Conservation (phyloP, 2,888 invertebrate genomes). For the Osmoderma eremita region DNA sequence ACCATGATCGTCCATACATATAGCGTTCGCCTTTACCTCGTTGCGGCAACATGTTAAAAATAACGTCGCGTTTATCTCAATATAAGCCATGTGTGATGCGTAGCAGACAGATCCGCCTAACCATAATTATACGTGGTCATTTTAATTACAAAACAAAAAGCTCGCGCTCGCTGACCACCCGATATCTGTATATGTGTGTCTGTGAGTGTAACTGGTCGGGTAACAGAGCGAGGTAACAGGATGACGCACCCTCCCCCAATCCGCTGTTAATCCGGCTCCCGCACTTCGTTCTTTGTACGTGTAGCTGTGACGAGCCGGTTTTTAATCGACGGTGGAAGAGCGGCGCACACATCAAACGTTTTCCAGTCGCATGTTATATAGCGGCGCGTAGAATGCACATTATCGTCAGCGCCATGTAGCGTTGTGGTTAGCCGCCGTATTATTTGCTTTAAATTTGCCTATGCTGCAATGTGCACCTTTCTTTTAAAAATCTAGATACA, state of each 20-base stretch:
- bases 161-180: constrained; percentile 44
- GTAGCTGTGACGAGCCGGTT: constrained; percentile 52
- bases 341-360: constrained; percentile 42
- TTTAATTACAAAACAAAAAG: constrained; percentile 57
- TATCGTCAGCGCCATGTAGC: background rate
- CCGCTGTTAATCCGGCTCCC: constrained; percentile 50
- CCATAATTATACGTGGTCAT: constrained; percentile 57
- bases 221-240: constrained; percentile 37
- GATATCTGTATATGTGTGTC: constrained; percentile 34
- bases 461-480: no score
- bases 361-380: constrained; percentile 11
- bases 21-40: background rate
- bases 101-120: constrained; percentile 49
- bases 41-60: constrained; percentile 47
- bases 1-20: constrained; percentile 13
- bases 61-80: constrained; percentile 53
- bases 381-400: constrained; percentile 5
- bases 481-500: no score
- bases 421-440: constrained; percentile 8
- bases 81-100: constrained; percentile 50
- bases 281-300: no score
- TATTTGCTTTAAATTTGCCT: no score
- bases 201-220: background rate
- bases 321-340: constrained; percentile 54
- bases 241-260: constrained; percentile 23